Evolutionary conservation across 2,113 vertebrate genomes (phyloP), one percentile per base, ranked within the genome.

Genomic region (Microcebus tavaratra): DNA sequence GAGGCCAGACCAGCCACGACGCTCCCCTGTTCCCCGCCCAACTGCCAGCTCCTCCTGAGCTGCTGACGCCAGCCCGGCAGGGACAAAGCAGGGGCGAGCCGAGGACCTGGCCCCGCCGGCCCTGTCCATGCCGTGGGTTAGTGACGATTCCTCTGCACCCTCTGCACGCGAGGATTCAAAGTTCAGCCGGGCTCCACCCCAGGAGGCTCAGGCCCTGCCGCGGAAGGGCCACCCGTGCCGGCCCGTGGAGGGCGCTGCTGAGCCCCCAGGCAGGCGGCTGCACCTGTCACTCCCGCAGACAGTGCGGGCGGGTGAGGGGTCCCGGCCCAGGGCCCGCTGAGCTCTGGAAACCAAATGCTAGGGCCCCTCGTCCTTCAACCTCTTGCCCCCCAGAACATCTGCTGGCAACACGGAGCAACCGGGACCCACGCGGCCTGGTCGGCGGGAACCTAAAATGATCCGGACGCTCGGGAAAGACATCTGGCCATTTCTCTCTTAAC

Each of bases 11-110:
- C 14, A 78, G 57, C 72, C 4, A 7, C 0, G 42, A 21, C 61
- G 1, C 10, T 0, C 9, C 42, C 31, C 31, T 11, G 1, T 8
- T 3, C 55, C 23, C 3, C 36, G 18, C 76, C 42, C 8, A 10
- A 34, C 34, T 34, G 34, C n/a, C 76, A 39, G 6, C 61, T 21
- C 18, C 25, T n/a, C 53, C 10, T 34, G 7, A 20, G 6, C 85
- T 88, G 65, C 48, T 36, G 55, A 36, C 29, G 27, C 20, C 36
- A 20, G 39, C 65, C 5, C 6, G 21, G 36, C 50, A 13, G 45
- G 80, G 9, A 73, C 27, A 21, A 27, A 25, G 45, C 17, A 5
- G 48, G 9, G 86, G 21, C 17, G 10, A 6, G 39, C 73, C 34
- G 15, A 3, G 18, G 45, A 31, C 45, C 73, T 67, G 45, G 45